Evolutionary conservation across 1,140 invertebrate genomes (phyloP), one percentile per base, ranked within the genome.

Genomic region (Solen grandis): DNA sequence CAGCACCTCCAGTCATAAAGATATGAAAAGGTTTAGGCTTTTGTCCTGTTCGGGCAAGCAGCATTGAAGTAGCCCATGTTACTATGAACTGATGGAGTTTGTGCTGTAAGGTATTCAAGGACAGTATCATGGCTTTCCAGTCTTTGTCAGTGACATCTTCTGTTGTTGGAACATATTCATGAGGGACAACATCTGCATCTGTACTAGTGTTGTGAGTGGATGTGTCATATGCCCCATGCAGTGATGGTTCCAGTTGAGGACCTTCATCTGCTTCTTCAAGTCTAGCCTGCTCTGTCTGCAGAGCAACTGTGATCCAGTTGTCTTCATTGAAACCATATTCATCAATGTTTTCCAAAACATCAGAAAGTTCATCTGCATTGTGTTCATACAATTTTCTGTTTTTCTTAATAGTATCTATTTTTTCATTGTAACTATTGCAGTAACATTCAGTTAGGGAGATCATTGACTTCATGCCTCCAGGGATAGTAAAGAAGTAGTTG

Each of bases 151-250:
- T 65, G 31, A 65, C 62, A 65, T 65, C 62, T 25, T 65, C 62
- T 65, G 62, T 65, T 63, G 60, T 31, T 63, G 33, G 60, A 63
- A 63, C 35, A 31, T 63, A 63, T 63, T 63, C 27, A 63, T 63
- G 60, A 14, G 60, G 60, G 29, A 63, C 60, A 63, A 63, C 33
- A 63, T 63, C 35, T 65, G 62, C 33, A 65, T 65, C 62, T 65
- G 62, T 65, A 36, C 5, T 65, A 65, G 62, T 65, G 27, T 65
- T 65, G 62, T 65, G 62, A 38, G 31, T 65, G 10, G 35, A 16
- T 65, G 62, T 63, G 29, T 65, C 62, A 65, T 65, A 65, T 65
- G 62, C 62, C 35, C 27, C 62, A 65, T 65, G 62, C 35, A 35
- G 33, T 65, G 62, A 41, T 65, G 62, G 62, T 65, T 65, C 33